These are phyloP conservation scores for Branchipolynoe longqiensis DNA, from an alignment of 2,888 invertebrate species.

Conservation along the genomic window DNA sequence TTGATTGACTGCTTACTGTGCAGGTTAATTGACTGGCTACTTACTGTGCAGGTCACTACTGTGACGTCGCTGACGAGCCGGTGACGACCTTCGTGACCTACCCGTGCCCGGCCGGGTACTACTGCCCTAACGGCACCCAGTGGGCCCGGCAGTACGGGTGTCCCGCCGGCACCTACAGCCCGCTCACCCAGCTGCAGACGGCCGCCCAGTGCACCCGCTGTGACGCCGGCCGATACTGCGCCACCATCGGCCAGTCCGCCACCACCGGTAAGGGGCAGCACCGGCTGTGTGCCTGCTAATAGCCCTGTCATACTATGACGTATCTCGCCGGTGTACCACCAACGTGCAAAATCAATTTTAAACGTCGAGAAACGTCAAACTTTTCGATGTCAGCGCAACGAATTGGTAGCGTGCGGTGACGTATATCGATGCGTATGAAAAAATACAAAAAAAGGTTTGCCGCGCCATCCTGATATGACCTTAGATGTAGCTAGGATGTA, in stretches of 20 bases:
- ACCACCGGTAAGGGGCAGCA: constrained; percentile 65
- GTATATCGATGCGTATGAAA: no score
- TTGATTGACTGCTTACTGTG: no score
- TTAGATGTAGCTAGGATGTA: no score
- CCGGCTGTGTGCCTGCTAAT: background rate
- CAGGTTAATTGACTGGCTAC: no score
- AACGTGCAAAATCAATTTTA: no score
- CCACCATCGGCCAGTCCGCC: constrained; percentile 55
- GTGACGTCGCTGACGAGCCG: constrained; percentile 73
- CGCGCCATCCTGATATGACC: no score
- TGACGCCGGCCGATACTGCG: constrained; percentile 78
- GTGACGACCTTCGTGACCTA: constrained; percentile 74
- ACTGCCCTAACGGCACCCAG: constrained; percentile 76
- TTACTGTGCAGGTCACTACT: constrained; percentile 75
- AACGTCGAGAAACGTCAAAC: no score
- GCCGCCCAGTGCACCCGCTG: constrained; percentile 74
- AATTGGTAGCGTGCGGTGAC: no score
- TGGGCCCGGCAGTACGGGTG: constrained; percentile 75
- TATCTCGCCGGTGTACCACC: no score
- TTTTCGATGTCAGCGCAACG: background rate
- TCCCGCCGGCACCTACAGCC: constrained; percentile 78
- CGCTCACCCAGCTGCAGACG: constrained; percentile 70
- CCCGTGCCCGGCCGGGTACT: constrained; percentile 78
- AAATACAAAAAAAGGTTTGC: no score
- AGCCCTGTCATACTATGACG: no score